Percentiles rank a stretch among this genome's conserved stretches.
Evolutionary conservation across 2,797 vertebrate species (phyloP).

Genomic region (Hylomyscus alleni): DNA sequence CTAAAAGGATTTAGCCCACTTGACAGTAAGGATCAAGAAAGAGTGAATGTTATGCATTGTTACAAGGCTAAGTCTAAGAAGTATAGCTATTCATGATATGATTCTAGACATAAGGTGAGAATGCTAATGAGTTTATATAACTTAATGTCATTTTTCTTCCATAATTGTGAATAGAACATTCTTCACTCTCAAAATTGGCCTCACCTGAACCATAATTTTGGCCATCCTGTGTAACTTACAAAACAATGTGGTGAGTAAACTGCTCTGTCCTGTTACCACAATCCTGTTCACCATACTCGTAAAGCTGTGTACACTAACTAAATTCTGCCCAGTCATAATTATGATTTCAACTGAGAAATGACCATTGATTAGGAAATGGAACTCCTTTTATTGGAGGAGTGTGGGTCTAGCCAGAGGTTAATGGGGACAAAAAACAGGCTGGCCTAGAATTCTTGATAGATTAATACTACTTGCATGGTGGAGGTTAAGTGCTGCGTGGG

Average conservation of each 20-base stretch:
- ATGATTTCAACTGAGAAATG: conserved; percentile 75
- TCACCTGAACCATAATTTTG: conserved; percentile 22
- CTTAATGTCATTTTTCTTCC: neutral
- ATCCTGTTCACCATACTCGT: conserved; percentile 59
- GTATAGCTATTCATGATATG: neutral
- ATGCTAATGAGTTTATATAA: neutral
- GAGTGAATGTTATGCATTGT: neutral
- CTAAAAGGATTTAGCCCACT: neutral
- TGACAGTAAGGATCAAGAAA: neutral
- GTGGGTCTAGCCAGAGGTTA: conserved; percentile 84
- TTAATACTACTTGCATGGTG: conserved; percentile 77
- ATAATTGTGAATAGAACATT: neutral
- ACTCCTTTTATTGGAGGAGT: conserved; percentile 78
- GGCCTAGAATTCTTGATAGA: conserved; percentile 81
- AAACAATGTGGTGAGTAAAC: neutral
- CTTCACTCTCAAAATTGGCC: neutral
- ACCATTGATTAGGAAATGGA: conserved; percentile 81
- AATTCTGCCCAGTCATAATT: conserved; percentile 72
- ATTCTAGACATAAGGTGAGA: conserved; percentile 17
- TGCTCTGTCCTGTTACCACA: conserved; percentile 42
- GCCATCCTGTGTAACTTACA: neutral
- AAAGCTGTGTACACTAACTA: conserved; percentile 43
- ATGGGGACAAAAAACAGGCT: conserved; percentile 81
- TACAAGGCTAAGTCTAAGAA: conserved; percentile 37
- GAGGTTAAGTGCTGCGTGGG: conserved; percentile 77